Evolutionary conservation across 2,797 vertebrate species (phyloP), one percentile per base, ranked within the genome.

Genomic region (Astyanax mexicanus): DNA sequence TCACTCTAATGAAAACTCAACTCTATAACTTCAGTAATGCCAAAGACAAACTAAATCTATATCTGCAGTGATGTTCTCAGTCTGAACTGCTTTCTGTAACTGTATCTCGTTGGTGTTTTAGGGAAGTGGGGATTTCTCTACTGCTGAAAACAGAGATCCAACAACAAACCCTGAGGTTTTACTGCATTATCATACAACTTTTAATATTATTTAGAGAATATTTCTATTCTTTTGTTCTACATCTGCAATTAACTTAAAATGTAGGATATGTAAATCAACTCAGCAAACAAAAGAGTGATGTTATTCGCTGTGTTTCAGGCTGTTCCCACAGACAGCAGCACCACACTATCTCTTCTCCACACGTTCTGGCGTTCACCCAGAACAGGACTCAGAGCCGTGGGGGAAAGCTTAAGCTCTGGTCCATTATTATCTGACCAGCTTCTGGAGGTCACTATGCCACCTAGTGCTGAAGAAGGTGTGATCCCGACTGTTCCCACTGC

Each of bases 71-170:
- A 29, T 4, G 8, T 1, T 5, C 17, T 21, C 13, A n/a, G 45
- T 9, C 19, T 9, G 0, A 9, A 11, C 10, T 54, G 51, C 2
- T 25, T 25, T 21, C 3, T 51, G 17, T 21, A 7, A 21, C 3
- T 51, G 17, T 21, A 7, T 23, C 4, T 25, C 3, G 54, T 17
- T 52, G 23, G 32, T 62, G 19, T 38, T 11, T 40, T 23, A 65
- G 61, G 61, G 49, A 66, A 66, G 25, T 66, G 72, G 51, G n/a
- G 57, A 66, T 65, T 13, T 29, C 4, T 29, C 10, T 13, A 10
- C 17, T 1, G 5, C 3, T 8, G 12, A 10, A 3, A 17, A 15
- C 5, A 15, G 6, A 32, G 23, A 23, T 44, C 12, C 51, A 2
- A 13, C 3, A 5, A 4, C 5, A 37, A 4, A 27, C 25, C 15